Evolutionary conservation across 2,888 invertebrate genomes (phyloP), one percentile per base, ranked within the genome.

Genomic region (Orthosia gracilis): DNA sequence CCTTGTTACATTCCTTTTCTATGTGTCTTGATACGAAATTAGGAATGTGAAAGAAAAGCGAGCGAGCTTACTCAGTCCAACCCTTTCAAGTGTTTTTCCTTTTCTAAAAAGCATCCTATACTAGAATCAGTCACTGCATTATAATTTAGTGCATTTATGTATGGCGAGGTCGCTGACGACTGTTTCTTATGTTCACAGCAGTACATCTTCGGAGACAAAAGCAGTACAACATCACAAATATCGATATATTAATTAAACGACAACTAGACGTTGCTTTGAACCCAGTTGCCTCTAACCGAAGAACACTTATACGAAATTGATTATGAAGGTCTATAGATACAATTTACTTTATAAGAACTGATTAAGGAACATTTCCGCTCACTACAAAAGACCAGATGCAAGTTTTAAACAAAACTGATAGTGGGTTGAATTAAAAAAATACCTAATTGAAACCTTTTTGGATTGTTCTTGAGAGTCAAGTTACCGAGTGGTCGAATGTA

Each of bases 121-220:
- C 76, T 82, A 85, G 45, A 76, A 64, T 85, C 84, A 84, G 85
- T 84, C 84, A 80, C 82, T 85, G 86, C 79, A 79, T 76, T 76
- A 82, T 72, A 80, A 82, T 80, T 80, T 82, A 78, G 82, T 84
- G 82, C 82, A 84, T 73, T 76, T 70, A 59, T 63, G 63, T 75
- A 76, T 69, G 78, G 82, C 78, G 81, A 84, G 82, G 85, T 84
- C 82, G 40, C 71, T 69, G 76, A 75, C 15, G 66, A 79, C 71
- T 71, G 55, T 66, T 69, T 31, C 18, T n/a, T 47, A 72, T 73
- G 66, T 71, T 76, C 62, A 54, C 66, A 59, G 78, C 66, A 73
- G 50, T 66, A 73, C 54, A 73, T 76, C 72, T 64, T 68, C 58
- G 15, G 64, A 70, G 31, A 83, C 69, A 69, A 78, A 82, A 79